Evolutionary conservation across 2,113 vertebrate genomes (phyloP), one percentile per base, ranked within the genome.

Genomic region (western clawed frog (Xenopus tropicalis)): DNA sequence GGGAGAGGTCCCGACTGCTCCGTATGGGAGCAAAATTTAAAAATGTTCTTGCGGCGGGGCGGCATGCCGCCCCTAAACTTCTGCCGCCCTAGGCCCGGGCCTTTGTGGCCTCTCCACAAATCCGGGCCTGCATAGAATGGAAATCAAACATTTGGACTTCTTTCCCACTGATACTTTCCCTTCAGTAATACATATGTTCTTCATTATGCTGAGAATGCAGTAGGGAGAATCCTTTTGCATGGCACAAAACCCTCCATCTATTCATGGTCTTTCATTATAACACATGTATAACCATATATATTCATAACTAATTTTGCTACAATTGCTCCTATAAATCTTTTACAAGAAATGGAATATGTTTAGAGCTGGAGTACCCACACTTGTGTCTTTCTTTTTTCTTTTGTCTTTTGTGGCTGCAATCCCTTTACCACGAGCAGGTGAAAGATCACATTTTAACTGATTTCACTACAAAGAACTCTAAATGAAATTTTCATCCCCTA

Each of bases 401-500:
- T 37, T 37, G 29, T 37, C 57, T 69, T 44, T 66, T 25, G 19
- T 22, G 17, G 1, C 11, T n/a, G 16, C 19, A 61, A 68, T 74
- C 37, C 29, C 37, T 66, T 59, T 44, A 48, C 43, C 48, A 68
- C 11, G 46, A 74, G 25, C 46, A 69, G 44, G 43, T 67, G 65
- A 62, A 69, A 20, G 65, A 68, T 54, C 44, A 64, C 70, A 70
- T 78, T 78, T 78, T 80, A 70, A 80, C 78, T 14, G 21, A 71
- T 78, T 82, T 80, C 85, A 80, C 14, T 79, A n/a, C 65, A 85
- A 74, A 77, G 66, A 63, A 43, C 24, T 67, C 62, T 44, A 71
- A 74, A 71, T 79, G 66, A n/a, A 70, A 21, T 71, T 84, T 82
- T 79, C 22, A 78, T 80, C 83, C 80, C 75, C 51, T 66, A 72